Evolutionary conservation across 2,113 vertebrate genomes (phyloP).

Genomic region (Gallinago paraguaiae): DNA sequence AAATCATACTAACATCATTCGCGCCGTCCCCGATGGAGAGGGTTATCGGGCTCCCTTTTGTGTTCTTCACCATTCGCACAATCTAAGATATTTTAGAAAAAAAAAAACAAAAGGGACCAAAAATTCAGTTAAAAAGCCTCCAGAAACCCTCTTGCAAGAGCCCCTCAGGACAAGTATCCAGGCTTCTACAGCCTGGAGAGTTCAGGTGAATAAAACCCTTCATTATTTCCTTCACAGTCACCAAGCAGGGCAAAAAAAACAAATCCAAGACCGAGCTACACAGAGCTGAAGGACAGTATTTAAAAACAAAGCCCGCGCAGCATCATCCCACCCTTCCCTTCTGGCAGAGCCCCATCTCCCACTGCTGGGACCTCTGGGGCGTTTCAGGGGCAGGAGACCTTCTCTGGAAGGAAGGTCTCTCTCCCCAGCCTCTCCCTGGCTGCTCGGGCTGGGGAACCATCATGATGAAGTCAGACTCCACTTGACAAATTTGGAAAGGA

Average conservation of each 20-base stretch:
- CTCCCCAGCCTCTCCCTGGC: too few relatives aligned
- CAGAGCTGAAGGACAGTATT: not conserved
- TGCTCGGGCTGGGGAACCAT: not conserved
- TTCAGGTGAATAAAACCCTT: not conserved
- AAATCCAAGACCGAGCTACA: not conserved
- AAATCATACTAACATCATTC: slow-evolving; percentile 99
- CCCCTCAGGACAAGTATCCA: not conserved
- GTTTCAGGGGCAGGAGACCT: not conserved
- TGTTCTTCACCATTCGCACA: slow-evolving; percentile 96
- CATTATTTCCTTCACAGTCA: not conserved
- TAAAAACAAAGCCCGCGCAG: not conserved
- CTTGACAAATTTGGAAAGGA: not conserved
- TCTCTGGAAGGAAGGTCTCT: not conserved
- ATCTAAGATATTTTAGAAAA: slow-evolving; percentile 76
- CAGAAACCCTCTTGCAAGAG: not conserved
- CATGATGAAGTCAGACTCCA: not conserved
- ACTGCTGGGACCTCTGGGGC: not conserved
- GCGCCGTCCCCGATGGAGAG: slow-evolving; percentile 95
- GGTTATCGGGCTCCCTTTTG: slow-evolving; percentile 91
- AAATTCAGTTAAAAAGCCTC: not conserved
- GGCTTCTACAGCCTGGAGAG: not conserved
- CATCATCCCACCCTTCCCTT: not conserved
- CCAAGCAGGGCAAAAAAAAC: not conserved
- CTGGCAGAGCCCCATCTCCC: not conserved
- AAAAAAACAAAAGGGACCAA: not conserved